Base-by-base conservation (phyloP, 1,140 invertebrate genomes). In the Latrodectus geometricus region DNA sequence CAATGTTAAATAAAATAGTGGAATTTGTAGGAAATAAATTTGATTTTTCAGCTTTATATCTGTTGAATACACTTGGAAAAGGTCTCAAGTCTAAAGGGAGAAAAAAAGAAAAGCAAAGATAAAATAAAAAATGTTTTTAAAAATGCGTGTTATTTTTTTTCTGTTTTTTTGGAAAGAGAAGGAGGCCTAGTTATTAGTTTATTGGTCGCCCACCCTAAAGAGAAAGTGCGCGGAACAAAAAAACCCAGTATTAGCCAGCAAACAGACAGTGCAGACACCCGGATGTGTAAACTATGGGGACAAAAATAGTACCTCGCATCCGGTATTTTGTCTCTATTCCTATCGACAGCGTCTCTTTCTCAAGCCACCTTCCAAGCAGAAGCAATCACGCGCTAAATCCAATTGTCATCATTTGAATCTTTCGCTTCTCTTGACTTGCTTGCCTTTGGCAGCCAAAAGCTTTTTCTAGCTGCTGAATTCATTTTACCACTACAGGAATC, bases 201-300 rank as follows among this genome's bases (percentile, higher is more conserved):
- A 83, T 83, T n/a, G n/a, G n/a, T 20, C 80, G 21, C 49, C 70
- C 68, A 50, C 79, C 69, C 70, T 17, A 23, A 12, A 9, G 14
- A 56, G 54, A 61, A 61, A 61, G 17, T 21, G 68, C 9, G 7
- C 35, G 12, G 20, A 66, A 66, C 49, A 83, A 65, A 23, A 15
- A 69, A 15, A 48, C 7, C 52, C 50, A 15, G 66, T 21, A 35
- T 72, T 54, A 70, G 23, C 23, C 66, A 82, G 70, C 80, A 82
- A 82, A 82, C 80, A 65, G 48, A 80, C 78, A 80, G 65, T 70
- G 52, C 70, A 74, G 69, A 82, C 70, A 75, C 72, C 54, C 73
- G 82, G 82, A 84, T 84, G 82, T 84, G 73, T 84, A 84, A 84
- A 84, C 82, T 66, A 76, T 76, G 73, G 56, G 82, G 82, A 84